These are phyloP conservation scores for Drosophila ogumai DNA, from an alignment of 1,140 invertebrate species.

Conservation along the genomic window DNA sequence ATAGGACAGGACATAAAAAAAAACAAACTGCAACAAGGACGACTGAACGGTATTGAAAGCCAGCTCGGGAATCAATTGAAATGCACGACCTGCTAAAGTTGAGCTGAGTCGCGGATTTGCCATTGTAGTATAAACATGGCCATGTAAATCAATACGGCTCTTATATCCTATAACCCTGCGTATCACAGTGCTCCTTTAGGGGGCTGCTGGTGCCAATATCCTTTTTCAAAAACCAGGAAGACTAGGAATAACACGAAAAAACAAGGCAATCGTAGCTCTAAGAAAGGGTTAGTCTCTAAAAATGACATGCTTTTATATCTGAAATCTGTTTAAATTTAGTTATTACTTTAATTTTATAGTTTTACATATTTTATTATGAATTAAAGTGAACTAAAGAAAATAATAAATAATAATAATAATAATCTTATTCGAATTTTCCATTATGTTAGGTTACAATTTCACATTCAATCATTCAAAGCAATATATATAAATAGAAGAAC, in stretches of 20 bases:
- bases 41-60: constrained; percentile 51
- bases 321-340: background rate
- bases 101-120: constrained; percentile 63
- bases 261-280: background rate
- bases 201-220: background rate
- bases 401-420: too few species aligned
- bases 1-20: constrained; percentile 46
- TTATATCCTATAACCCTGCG: constrained; percentile 1
- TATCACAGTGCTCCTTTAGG: constrained; percentile 7
- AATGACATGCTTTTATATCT: too few species aligned
- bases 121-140: constrained; percentile 70
- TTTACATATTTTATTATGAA: too few species aligned
- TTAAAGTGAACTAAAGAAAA: too few species aligned
- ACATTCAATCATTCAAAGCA: background rate
- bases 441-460: background rate
- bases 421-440: background rate
- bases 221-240: background rate
- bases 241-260: background rate
- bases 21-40: constrained; percentile 43
- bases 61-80: constrained; percentile 63
- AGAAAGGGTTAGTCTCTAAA: too few species aligned
- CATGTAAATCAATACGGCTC: constrained; percentile 67
- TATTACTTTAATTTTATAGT: background rate
- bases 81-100: constrained; percentile 64
- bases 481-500: background rate